Conservation (phyloP, 2,888 invertebrate genomes). For the Teleiodes luculella region DNA sequence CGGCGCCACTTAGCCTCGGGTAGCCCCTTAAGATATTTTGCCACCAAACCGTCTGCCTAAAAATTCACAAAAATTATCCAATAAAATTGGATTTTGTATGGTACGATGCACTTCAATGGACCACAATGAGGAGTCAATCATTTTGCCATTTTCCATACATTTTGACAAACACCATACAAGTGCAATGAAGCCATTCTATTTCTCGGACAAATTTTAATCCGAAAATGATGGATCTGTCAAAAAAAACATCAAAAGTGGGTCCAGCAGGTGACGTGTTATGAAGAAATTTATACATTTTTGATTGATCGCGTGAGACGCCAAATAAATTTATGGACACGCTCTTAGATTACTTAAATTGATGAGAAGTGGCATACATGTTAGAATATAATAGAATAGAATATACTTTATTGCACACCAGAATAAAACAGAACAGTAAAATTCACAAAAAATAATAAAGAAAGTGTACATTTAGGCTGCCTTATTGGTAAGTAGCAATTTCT, state of each 20-base stretch:
- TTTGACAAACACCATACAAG: slow-evolving; percentile 26
- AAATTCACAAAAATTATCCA: slow-evolving; percentile 41
- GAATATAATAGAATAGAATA: no score
- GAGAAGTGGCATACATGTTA: no score
- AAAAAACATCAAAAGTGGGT: slow-evolving; percentile 18
- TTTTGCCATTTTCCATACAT: slow-evolving; percentile 47
- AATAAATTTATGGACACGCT: no score
- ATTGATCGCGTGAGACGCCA: slow-evolving; percentile 33
- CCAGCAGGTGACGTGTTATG: slow-evolving; percentile 9
- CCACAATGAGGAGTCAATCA: slow-evolving; percentile 57
- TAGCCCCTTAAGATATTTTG: slow-evolving; percentile 26
- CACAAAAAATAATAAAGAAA: no score
- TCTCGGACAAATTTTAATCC: slow-evolving; percentile 57
- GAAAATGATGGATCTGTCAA: slow-evolving; percentile 60
- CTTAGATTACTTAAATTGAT: no score
- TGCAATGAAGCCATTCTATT: slow-evolving; percentile 20
- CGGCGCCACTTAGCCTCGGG: no score
- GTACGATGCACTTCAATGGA: slow-evolving; percentile 36
- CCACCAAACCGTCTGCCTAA: slow-evolving; percentile 33
- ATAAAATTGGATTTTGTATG: slow-evolving; percentile 48
- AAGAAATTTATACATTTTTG: slow-evolving; percentile 17
- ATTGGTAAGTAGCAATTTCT: no score
- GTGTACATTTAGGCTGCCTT: no score
- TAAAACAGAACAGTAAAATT: no score
- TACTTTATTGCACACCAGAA: no score